Conservation (phyloP, 2,113 vertebrate species). For the Mormoops blainvillei region DNA sequence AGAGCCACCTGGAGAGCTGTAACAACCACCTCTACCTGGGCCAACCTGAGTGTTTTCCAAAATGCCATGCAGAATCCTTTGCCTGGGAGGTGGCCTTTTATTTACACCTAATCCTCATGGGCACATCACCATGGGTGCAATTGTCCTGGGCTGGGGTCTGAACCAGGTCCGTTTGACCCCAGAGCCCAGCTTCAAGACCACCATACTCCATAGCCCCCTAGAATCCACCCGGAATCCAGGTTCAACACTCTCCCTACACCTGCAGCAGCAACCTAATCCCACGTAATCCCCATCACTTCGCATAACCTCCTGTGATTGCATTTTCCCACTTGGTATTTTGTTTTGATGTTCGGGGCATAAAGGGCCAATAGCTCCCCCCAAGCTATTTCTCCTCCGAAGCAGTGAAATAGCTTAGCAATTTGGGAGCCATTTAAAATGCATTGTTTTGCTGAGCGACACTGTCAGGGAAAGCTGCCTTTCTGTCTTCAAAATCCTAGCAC, state of each 20-base stretch:
- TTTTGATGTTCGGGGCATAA: slow-evolving; percentile 81
- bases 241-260: neutral
- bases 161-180: neutral
- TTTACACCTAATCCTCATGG: no score
- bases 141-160: neutral
- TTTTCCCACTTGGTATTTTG: slow-evolving; percentile 80
- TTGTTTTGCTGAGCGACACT: slow-evolving; percentile 75
- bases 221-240: neutral
- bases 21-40: no score
- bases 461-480: neutral
- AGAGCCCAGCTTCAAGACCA: neutral
- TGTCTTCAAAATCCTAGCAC: slow-evolving; percentile 63
- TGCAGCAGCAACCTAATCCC: neutral
- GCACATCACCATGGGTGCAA: rapidly evolving
- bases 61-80: neutral
- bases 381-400: slow-evolving; percentile 81
- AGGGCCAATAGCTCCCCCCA: slow-evolving; percentile 79
- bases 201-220: neutral
- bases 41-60: neutral
- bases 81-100: neutral
- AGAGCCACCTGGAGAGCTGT: neutral
- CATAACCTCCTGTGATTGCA: slow-evolving; percentile 62
- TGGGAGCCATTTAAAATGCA: slow-evolving; percentile 80
- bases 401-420: slow-evolving; percentile 83
- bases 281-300: neutral